Evolutionary conservation across 2,113 vertebrate genomes (phyloP).

Genomic region (Lepus americanus): DNA sequence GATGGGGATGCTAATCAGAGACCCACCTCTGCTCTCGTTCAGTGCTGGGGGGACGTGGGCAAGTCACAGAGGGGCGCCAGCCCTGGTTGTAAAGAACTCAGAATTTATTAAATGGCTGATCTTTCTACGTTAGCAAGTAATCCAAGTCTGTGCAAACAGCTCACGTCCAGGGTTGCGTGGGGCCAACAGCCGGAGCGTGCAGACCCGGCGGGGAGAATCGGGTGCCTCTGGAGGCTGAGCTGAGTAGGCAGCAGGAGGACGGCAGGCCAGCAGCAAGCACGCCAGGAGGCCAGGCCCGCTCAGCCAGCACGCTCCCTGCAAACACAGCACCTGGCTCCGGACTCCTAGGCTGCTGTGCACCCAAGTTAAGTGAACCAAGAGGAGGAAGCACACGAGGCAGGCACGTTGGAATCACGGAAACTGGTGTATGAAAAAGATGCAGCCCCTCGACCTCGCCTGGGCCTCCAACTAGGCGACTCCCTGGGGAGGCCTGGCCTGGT

Average conservation of each 20-base stretch:
- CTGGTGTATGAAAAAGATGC: background rate
- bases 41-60: no score
- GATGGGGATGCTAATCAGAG: background rate
- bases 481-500: background rate
- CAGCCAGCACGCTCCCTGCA: background rate
- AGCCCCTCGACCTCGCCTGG: background rate
- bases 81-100: background rate
- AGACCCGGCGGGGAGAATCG: background rate
- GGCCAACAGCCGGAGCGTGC: background rate
- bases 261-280: background rate
- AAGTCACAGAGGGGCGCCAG: accelerated
- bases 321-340: background rate
- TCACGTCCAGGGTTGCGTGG: accelerated
- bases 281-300: background rate
- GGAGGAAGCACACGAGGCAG: background rate
- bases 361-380: background rate
- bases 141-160: background rate
- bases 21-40: background rate
- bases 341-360: background rate
- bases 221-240: background rate
- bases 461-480: background rate
- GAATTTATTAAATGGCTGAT: background rate
- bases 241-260: background rate
- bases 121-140: background rate
- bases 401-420: background rate